Evolutionary conservation across 2,113 vertebrate species (phyloP).

Genomic region (Cyprinus carpio): DNA sequence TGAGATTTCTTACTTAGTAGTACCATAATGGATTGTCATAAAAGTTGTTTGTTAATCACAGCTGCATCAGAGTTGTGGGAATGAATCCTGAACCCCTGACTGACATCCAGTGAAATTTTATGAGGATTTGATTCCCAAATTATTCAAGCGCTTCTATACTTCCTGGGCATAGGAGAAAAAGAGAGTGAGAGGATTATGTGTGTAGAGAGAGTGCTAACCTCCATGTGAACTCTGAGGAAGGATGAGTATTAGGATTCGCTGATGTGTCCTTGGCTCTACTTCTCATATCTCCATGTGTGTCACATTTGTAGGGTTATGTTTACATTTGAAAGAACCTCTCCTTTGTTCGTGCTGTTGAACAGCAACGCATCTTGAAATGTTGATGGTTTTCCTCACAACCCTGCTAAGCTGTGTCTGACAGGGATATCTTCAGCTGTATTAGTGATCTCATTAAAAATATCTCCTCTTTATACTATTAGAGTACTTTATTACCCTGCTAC

Average conservation of each 20-base stretch:
- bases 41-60: constrained; percentile 19
- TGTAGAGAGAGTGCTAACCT: constrained; percentile 43
- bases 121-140: constrained; percentile 8
- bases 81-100: constrained; percentile 3
- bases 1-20: not conserved
- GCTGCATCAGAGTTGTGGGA: constrained; percentile 12
- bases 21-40: not conserved
- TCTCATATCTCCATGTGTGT: constrained; percentile 56
- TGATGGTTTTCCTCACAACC: constrained; percentile 48
- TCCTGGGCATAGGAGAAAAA: not conserved
- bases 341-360: constrained; percentile 48
- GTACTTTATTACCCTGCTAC: not conserved
- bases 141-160: constrained; percentile 23
- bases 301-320: constrained; percentile 59
- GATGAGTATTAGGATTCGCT: constrained; percentile 59
- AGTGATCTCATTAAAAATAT: not conserved
- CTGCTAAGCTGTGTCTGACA: not conserved
- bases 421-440: not conserved
- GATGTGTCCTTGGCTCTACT: constrained; percentile 59
- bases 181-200: too few relatives aligned
- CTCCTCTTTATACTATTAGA: not conserved
- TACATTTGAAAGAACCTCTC: constrained; percentile 56
- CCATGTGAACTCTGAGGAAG: constrained; percentile 49
- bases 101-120: constrained; percentile 10
- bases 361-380: constrained; percentile 48